Conservation (phyloP, 2,888 invertebrate genomes). For the Synanthedon myopaeformis region DNA sequence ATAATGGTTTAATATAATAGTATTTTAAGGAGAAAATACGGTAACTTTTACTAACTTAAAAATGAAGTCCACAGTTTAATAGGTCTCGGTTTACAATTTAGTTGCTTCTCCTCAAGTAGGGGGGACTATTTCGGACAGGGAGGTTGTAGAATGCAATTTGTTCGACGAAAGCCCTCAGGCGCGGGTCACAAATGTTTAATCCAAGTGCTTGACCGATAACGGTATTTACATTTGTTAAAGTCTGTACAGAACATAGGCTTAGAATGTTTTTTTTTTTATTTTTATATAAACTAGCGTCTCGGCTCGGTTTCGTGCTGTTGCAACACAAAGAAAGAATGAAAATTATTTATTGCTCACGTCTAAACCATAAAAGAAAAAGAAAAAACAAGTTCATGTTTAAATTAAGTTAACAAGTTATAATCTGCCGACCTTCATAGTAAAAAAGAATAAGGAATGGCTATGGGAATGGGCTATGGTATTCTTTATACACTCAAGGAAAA, state of each 20-base stretch:
- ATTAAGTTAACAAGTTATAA: too few relatives aligned
- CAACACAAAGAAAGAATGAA: neutral
- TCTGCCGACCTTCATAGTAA: too few relatives aligned
- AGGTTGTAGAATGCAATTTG: conserved; percentile 51
- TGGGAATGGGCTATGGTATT: too few relatives aligned
- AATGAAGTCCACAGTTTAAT: conserved; percentile 3
- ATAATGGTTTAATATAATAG: too few relatives aligned
- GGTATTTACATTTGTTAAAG: conserved; percentile 22
- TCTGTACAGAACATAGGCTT: neutral
- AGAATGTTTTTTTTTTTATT: neutral
- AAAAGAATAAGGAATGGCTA: too few relatives aligned
- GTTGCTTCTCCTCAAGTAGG: conserved; percentile 11
- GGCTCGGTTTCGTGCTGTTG: neutral
- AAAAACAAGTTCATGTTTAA: too few relatives aligned
- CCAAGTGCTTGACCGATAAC: conserved; percentile 27
- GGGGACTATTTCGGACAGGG: conserved; percentile 20
- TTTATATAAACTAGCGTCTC: neutral
- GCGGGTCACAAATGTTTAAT: conserved; percentile 20
- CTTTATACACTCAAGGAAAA: too few relatives aligned
- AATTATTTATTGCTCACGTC: neutral
- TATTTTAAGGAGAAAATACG: too few relatives aligned
- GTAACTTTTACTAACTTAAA: too few relatives aligned
- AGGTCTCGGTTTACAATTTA: neutral
- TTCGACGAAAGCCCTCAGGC: conserved; percentile 42
- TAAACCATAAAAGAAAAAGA: too few relatives aligned